Evolutionary conservation across 2,797 vertebrate species (phyloP).

Genomic region (Rhynchotus rufescens): DNA sequence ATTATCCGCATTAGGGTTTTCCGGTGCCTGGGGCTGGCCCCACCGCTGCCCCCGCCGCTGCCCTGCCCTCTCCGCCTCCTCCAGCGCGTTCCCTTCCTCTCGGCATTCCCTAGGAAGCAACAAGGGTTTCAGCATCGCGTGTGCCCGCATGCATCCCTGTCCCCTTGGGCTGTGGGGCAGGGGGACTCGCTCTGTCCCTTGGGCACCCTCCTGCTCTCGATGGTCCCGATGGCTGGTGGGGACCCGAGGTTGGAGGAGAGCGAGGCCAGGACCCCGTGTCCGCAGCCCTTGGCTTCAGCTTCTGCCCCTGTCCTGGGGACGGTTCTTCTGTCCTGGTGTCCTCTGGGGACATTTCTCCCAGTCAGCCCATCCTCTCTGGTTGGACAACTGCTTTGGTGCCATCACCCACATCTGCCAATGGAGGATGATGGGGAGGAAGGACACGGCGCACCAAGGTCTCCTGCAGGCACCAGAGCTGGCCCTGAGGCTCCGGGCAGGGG

Average conservation of each 20-base stretch:
- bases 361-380: no score
- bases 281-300: neutral
- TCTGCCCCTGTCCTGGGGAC: neutral
- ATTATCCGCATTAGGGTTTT: slow-evolving; percentile 36
- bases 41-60: neutral
- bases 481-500: neutral
- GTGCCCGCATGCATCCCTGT: no score
- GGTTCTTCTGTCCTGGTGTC: no score
- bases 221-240: neutral
- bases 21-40: neutral
- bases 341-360: no score
- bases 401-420: neutral
- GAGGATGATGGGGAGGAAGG: neutral
- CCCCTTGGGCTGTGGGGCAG: neutral
- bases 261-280: neutral
- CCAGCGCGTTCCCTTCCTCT: neutral
- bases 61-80: neutral
- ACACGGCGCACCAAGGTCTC: no score
- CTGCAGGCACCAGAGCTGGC: neutral
- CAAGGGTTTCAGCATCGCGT: neutral
- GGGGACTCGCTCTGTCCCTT: neutral
- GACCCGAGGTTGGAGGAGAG: neutral
- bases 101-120: neutral
- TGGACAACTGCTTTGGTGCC: neutral
- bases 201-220: neutral